A percentile compares a stretch with the other conserved stretches of the same genome.
Conservation (phyloP, 2,888 invertebrate genomes). For the Pachydiplax longipennis region DNA sequence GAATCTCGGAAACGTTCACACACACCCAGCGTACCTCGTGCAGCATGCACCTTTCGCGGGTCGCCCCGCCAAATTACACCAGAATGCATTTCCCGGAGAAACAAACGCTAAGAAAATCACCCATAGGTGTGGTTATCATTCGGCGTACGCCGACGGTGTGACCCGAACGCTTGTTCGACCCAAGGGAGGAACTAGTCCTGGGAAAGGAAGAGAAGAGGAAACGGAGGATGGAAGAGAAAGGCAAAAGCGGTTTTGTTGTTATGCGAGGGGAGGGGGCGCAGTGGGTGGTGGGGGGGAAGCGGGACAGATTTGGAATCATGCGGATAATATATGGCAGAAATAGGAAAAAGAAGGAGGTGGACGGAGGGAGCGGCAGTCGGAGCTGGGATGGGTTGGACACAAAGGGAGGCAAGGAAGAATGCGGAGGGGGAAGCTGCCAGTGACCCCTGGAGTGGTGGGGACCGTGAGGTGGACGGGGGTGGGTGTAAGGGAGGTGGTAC, state of each 20-base stretch:
- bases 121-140: neutral
- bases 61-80: neutral
- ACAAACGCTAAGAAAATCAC: neutral
- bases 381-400: neutral
- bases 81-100: neutral
- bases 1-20: no score
- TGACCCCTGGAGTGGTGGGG: neutral
- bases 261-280: neutral
- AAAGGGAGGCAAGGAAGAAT: conserved; percentile 27
- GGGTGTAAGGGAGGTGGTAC: conserved; percentile 57
- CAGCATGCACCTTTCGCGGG: no score
- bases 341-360: conserved; percentile 9
- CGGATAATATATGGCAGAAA: conserved; percentile 39
- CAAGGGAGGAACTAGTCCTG: neutral
- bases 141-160: neutral
- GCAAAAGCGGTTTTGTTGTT: neutral
- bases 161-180: neutral
- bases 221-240: neutral
- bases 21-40: no score
- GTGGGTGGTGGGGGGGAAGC: neutral
- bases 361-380: neutral
- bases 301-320: conserved; percentile 43
- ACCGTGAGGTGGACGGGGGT: conserved; percentile 49
- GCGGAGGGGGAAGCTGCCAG: neutral
- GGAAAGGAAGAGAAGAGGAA: neutral